Evolutionary conservation across 2,888 invertebrate genomes (phyloP), one percentile per base, ranked within the genome.

Genomic region (Augochlorella aurata): DNA sequence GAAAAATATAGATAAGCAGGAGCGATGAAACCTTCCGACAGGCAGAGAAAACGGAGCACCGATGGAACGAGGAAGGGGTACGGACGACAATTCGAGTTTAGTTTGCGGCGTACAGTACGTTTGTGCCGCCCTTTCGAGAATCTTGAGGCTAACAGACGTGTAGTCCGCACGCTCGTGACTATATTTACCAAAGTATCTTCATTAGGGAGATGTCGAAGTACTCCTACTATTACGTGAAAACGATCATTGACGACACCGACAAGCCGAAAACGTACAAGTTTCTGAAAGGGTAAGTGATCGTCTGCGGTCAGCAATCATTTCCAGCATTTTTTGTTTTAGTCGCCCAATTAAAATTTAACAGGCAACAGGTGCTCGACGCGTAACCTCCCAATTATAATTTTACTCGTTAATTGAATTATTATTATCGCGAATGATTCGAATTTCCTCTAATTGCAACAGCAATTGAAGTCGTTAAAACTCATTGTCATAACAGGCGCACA

Each of bases 211-310:
- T 91, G 92, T 88, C 89, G 50, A 91, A 89, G 85, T 92, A 91
- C 65, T 90, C 91, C 65, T 92, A 92, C 72, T 91, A 90, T 74
- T 92, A 92, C 82, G 88, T 89, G 61, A 90, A 91, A 86, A 86
- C 89, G 21, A 80, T 92, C 67, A 78, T 79, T 65, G 90, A 88
- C 58, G 86, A 85, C 14, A 82, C 87, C 63, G 88, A 90, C 18
- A 85, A 83, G 52, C 79, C 90, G 38, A 90, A 86, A 74, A 90
- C 87, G 12, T 88, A 89, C 61, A 92, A 90, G 85, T 92, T 92
- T 52, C 73, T 90, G 16, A 91, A 87, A 81, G 92, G 92, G 92
- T 92, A 87, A 91, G 92, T 74, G 70, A n/a, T 54, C 14, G 21
- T 44, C 16, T 0, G 5, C 18, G 29, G 16, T 16, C 16, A 2